Conservation (phyloP, 2,888 invertebrate species). For the Hydropsyche betteni region DNA sequence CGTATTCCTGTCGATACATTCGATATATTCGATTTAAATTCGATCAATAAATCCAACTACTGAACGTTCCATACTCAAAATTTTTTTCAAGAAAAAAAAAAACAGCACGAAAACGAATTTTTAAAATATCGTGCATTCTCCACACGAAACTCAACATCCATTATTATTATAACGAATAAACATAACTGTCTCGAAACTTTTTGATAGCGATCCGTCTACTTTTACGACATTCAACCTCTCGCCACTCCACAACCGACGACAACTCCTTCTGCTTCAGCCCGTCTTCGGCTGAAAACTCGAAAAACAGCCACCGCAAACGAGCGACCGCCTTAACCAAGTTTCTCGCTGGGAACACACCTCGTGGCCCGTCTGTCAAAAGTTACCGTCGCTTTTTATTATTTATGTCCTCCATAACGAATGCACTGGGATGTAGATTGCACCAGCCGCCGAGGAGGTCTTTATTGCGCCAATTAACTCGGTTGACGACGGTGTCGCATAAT, state of each 20-base stretch:
- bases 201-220: too few species aligned
- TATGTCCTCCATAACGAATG: not conserved
- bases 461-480: constrained; percentile 24
- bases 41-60: too few species aligned
- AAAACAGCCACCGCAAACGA: not conserved
- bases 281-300: not conserved
- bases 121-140: too few species aligned
- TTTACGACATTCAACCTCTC: constrained; percentile 5
- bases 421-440: constrained; percentile 20
- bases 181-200: too few species aligned
- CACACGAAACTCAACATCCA: too few species aligned
- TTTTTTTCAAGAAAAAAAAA: too few species aligned
- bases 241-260: constrained; percentile 11
- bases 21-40: too few species aligned
- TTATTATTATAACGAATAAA: too few species aligned
- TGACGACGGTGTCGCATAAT: not conserved
- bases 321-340: not conserved
- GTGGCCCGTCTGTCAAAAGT: constrained; percentile 24
- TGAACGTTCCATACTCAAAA: too few species aligned
- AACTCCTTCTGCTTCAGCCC: not conserved
- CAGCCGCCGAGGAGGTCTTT: not conserved
- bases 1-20: too few species aligned
- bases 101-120: too few species aligned
- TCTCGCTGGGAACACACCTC: too few species aligned
- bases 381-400: constrained; percentile 29